Evolutionary conservation across 2,888 invertebrate species (phyloP), one percentile per base, ranked within the genome.

Genomic region (Phyllotreta cruciferae): DNA sequence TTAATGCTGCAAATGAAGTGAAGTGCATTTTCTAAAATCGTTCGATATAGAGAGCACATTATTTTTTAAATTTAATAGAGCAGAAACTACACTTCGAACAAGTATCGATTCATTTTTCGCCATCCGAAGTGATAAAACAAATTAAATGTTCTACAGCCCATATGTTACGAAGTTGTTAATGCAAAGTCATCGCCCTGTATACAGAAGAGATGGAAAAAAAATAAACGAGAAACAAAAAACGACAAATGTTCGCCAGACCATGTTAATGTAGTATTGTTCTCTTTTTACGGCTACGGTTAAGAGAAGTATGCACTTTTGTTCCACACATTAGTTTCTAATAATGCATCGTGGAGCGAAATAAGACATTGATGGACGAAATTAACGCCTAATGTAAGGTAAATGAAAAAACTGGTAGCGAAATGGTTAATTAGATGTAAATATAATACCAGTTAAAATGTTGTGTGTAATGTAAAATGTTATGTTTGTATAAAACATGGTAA

Each of bases 221-320:
- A 47, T 24, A 24, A 24, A 24, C 24, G 24, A 24, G 24, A 24
- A 24, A 24, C 24, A 24, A 24, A 24, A 24, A 24, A 24, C 24
- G 24, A 24, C 60, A 47, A 60, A 66, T 66, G 66, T 69, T 64
- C 72, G 69, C 69, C 70, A 74, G 74, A 74, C 74, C 74, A 68
- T 73, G 70, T 60, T 72, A 73, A 73, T 73, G 70, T 62, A 55
- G 68, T 69, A 74, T 74, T 74, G 74, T 74, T 73, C 66, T 66
- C 66, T 72, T 73, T 73, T 73, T 71, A 72, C 66, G 70, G 67
- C 70, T 70, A 68, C 57, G 62, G 64, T 56, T 60, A 65, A 66
- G 70, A 70, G 66, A 68, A 68, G 57, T 63, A 62, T 67, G 65
- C 61, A 66, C 62, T 66, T 70, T 68, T 70, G 67, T 72, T 72